These are phyloP conservation scores for Hippocampus kuda DNA, from an alignment of 2,797 vertebrate genomes.

Conservation along the genomic window DNA sequence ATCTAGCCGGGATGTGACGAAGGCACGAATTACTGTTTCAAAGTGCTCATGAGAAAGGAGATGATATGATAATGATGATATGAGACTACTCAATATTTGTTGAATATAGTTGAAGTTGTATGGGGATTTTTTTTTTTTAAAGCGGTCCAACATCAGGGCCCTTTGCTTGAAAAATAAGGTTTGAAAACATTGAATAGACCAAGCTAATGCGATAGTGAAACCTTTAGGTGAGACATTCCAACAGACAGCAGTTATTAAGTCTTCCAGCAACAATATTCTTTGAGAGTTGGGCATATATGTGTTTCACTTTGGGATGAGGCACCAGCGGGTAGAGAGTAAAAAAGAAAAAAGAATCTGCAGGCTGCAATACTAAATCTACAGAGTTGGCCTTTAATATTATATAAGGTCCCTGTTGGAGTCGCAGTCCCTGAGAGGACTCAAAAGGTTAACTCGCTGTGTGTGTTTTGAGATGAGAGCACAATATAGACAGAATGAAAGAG, in stretches of 20 bases:
- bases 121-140: too few species aligned
- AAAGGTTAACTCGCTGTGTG: conserved; percentile 15
- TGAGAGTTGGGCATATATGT: background rate
- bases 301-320: background rate
- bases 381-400: background rate
- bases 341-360: background rate
- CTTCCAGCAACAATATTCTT: background rate
- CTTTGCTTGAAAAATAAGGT: background rate
- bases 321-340: background rate
- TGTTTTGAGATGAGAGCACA: conserved; percentile 7
- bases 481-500: conserved; percentile 1
- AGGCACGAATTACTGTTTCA: too few species aligned
- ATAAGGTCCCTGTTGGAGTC: background rate
- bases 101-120: too few species aligned
- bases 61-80: too few species aligned
- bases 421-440: conserved; percentile 10
- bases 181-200: background rate
- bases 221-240: background rate
- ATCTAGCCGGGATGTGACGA: too few species aligned
- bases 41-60: too few species aligned
- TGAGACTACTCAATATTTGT: too few species aligned
- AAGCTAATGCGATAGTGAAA: background rate
- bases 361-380: background rate
- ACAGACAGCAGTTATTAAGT: background rate
- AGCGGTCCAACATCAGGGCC: background rate